Base-by-base conservation (phyloP, 2,797 vertebrate species). In the Meda fulgida region DNA sequence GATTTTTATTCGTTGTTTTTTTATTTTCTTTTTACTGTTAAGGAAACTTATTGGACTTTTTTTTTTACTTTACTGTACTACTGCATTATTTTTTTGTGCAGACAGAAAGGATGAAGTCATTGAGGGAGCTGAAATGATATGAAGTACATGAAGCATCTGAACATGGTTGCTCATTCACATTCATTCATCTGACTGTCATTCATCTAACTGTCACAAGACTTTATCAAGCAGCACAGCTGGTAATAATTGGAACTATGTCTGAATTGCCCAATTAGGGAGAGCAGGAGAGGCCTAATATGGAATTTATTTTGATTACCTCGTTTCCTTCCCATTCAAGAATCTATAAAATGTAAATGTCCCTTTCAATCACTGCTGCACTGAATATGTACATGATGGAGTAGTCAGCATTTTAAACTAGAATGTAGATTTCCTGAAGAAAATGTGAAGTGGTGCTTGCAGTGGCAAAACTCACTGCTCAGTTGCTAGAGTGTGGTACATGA, bases 151-250 rank as follows among this genome's bases (percentile, higher is more conserved):
- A 36, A 40, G 13, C 7, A 53, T 48, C 29, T 36, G 31, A 80
- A 80, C 31, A 55, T 38, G 46, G 14, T 36, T 40, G 66, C 13
- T 38, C 51, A 29, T 69, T 67, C 65, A 31, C 43, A 34, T 21
- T 76, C 48, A 55, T 77, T 38, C 31, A 36, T 77, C 31, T 36
- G 31, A 53, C 29, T 58, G 51, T 40, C 34, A 43, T 70, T 38
- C 3, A 29, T 71, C 34, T 81, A 16, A 43, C 66, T 40, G 67
- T 60, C 16, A 58, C 51, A 7, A 60, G 67, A 55, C 48, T 53
- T 53, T 72, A 81, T 70, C 55, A 55, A 72, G 18, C 51, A 58
- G 67, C 48, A 53, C 73, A 77, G 51, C 51, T 55, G 79, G 9
- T 38, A 21, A 31, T 38, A 81, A 53, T 29, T 70, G 31, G 7